Conservation (phyloP, 2,113 vertebrate species). For the Psophia crepitans region DNA sequence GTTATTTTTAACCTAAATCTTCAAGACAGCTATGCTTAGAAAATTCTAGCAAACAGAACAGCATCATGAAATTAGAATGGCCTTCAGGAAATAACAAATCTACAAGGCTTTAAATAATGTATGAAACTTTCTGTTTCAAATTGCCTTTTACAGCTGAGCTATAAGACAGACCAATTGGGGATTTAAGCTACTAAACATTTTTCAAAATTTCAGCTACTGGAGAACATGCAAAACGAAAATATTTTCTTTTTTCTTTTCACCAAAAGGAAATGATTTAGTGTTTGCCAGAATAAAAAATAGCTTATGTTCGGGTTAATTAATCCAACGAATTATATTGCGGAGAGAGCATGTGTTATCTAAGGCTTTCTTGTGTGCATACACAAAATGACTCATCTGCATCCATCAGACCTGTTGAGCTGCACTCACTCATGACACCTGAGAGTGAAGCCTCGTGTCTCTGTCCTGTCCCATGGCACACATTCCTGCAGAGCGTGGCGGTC, state of each 20-base stretch:
- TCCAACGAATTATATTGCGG: neutral
- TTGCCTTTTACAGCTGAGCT: neutral
- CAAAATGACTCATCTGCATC: neutral
- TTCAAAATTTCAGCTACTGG: neutral
- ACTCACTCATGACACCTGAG: neutral
- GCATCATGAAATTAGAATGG: conserved; percentile 1
- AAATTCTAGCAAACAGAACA: neutral
- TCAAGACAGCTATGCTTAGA: neutral
- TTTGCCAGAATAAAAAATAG: neutral
- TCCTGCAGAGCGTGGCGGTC: rapidly evolving
- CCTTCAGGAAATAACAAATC: conserved; percentile 11
- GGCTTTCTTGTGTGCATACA: neutral
- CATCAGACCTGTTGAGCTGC: neutral
- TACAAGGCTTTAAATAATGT: conserved; percentile 32
- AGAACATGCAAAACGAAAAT: neutral
- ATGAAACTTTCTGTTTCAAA: conserved; percentile 13
- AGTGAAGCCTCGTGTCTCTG: neutral
- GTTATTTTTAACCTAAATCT: conserved; percentile 1
- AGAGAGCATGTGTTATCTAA: rapidly evolving
- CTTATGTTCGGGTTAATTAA: neutral
- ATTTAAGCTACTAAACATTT: neutral
- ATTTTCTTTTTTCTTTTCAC: rapidly evolving
- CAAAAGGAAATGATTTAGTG: neutral
- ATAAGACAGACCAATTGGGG: neutral
- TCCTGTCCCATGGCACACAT: rapidly evolving